Evolutionary conservation across 1,140 invertebrate genomes (phyloP).

Genomic region (Zophobas atratus): DNA sequence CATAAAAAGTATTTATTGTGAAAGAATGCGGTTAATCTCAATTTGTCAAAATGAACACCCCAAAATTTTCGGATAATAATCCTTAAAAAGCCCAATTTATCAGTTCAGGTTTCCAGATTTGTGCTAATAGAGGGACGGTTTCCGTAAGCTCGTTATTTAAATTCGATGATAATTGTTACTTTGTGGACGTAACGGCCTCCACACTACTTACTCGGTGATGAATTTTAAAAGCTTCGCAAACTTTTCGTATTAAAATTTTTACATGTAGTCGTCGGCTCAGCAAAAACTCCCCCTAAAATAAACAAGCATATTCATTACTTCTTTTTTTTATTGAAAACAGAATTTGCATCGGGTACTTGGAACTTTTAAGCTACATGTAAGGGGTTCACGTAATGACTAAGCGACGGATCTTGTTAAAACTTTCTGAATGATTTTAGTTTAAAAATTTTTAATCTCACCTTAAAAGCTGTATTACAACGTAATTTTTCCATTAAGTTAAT

Average conservation of each 20-base stretch:
- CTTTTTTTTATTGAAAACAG: slow-evolving; percentile 6
- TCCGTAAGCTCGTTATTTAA: too few species aligned
- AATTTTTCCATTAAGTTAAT: too few species aligned
- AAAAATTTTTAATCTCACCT: background rate
- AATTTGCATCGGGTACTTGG: background rate
- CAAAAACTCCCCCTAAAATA: background rate
- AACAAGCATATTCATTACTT: background rate
- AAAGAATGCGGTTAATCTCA: slow-evolving; percentile 23
- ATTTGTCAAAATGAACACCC: slow-evolving; percentile 19
- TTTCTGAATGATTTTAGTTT: background rate
- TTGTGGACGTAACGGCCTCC: slow-evolving; percentile 13
- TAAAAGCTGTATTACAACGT: background rate
- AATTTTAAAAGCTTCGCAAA: slow-evolving; percentile 9
- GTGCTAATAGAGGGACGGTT: too few species aligned
- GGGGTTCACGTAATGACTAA: background rate
- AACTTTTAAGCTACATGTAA: background rate
- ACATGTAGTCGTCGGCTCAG: background rate
- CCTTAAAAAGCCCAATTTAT: slow-evolving; percentile 12
- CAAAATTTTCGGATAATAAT: slow-evolving; percentile 23
- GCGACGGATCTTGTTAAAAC: slow-evolving; percentile 14
- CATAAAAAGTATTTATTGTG: slow-evolving; percentile 25
- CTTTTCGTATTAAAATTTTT: slow-evolving; percentile 25
- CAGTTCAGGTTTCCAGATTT: background rate
- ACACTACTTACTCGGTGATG: slow-evolving; percentile 13
- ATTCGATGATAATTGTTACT: background rate